phyloP scores from a whole-genome alignment of 2,113 vertebrate species.

The Tamias sibiricus region DNA sequence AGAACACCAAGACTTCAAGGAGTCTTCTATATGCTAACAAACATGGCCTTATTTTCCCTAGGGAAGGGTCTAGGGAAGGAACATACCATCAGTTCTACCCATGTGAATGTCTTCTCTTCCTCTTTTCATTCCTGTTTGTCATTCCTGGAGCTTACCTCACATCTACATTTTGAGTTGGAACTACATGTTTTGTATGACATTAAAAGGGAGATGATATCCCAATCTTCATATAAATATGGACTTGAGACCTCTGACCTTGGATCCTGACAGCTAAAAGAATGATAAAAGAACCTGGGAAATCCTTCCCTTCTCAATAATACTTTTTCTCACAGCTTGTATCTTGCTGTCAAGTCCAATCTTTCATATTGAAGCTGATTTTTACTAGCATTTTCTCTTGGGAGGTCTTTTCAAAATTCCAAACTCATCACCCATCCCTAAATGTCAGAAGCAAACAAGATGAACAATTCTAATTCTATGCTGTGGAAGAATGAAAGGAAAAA shows the following conservation, averaged over 20 bases:
- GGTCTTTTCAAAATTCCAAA: background rate
- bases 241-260: background rate
- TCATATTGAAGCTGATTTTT: background rate
- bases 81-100: background rate
- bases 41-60: background rate
- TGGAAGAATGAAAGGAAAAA: background rate
- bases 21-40: background rate
- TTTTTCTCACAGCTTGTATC: background rate
- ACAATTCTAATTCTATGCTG: background rate
- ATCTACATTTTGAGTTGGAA: background rate
- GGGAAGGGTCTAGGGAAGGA: background rate
- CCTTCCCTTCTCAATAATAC: background rate
- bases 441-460: background rate
- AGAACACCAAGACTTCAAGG: no score
- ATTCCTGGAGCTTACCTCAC: no score
- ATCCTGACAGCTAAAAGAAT: background rate
- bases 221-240: background rate
- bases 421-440: background rate
- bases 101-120: background rate
- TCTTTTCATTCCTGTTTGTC: background rate
- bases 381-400: background rate
- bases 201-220: background rate
- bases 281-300: background rate
- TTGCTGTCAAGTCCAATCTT: slow-evolving; percentile 2
- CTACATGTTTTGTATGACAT: background rate